Conservation (phyloP, 2,888 invertebrate genomes). For the Pollenia amentaria region DNA sequence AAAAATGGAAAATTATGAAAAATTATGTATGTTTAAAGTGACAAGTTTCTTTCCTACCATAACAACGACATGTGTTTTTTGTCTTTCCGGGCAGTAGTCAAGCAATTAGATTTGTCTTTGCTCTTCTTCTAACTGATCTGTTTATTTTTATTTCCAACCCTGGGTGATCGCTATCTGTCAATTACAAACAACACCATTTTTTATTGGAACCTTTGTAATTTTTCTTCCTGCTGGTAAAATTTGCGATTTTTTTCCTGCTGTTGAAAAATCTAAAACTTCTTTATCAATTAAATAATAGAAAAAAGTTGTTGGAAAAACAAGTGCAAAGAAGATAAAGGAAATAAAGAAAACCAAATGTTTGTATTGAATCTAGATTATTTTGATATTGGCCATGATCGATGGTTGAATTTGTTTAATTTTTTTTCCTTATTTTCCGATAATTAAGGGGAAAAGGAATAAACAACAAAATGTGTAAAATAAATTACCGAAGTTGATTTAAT, state of each 20-base stretch:
- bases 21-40: too few relatives aligned
- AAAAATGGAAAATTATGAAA: too few relatives aligned
- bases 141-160: conserved; percentile 58
- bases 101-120: conserved; percentile 49
- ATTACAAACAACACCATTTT: conserved; percentile 69
- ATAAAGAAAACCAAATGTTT: background rate
- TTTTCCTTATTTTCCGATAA: background rate
- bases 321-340: background rate
- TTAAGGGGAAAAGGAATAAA: background rate
- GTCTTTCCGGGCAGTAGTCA: background rate
- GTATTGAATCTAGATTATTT: conserved; percentile 1
- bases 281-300: conserved; percentile 12
- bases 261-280: background rate
- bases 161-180: conserved; percentile 71
- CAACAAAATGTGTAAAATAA: conserved; percentile 20
- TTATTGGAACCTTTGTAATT: conserved; percentile 54
- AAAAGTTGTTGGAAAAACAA: conserved; percentile 25
- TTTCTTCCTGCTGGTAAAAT: background rate
- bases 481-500: conserved; percentile 33
- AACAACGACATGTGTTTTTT: too few relatives aligned
- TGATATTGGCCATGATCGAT: conserved; percentile 56
- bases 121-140: background rate
- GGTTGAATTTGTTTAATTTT: background rate
- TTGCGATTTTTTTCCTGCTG: background rate
- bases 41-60: too few relatives aligned